phyloP scores from a whole-genome alignment of 2,888 invertebrate species.

The Helleia helle region DNA sequence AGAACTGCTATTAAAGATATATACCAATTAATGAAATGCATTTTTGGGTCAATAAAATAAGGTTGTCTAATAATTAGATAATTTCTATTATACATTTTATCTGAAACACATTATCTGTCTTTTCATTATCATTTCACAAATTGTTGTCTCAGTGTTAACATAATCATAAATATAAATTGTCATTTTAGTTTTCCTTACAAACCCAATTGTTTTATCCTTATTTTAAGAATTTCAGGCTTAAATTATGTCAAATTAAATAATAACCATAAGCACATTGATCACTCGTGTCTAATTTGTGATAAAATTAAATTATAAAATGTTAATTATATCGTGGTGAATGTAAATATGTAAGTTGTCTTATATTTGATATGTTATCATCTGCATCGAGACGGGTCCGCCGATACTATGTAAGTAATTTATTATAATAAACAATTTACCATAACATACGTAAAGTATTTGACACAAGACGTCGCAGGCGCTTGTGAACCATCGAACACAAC shows the following conservation, averaged over 20 bases:
- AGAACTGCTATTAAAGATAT: no score
- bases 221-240: background rate
- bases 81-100: no score
- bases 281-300: slow-evolving; percentile 6
- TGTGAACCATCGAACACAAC: slow-evolving; percentile 50
- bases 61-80: no score
- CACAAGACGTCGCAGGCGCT: slow-evolving; percentile 23
- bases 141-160: background rate
- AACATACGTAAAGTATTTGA: slow-evolving; percentile 36
- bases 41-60: no score
- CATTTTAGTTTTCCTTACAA: background rate
- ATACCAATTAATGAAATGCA: no score
- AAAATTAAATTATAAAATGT: slow-evolving; percentile 8
- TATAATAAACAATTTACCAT: slow-evolving; percentile 48
- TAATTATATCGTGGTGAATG: slow-evolving; percentile 16
- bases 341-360: slow-evolving; percentile 29
- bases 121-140: background rate
- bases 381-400: slow-evolving; percentile 54
- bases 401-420: slow-evolving; percentile 68
- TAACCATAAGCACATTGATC: slow-evolving; percentile 1
- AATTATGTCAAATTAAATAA: slow-evolving; percentile 6
- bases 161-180: background rate
- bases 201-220: background rate
- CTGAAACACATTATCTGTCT: background rate
- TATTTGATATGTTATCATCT: slow-evolving; percentile 36